Conservation (phyloP, 1,140 invertebrate genomes). For the Oncopeltus fasciatus region DNA sequence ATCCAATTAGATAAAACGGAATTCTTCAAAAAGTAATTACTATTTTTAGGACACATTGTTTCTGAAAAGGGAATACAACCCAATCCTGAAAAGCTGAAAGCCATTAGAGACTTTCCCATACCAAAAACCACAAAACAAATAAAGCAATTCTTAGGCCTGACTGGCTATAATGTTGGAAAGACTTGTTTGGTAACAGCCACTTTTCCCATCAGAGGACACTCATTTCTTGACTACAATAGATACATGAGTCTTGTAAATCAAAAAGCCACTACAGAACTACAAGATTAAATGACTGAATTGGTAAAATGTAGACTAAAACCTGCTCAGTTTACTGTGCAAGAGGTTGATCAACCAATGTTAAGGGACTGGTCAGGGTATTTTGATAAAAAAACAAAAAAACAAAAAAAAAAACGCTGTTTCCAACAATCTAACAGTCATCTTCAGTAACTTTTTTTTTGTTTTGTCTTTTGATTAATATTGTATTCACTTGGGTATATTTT, state of each 20-base stretch:
- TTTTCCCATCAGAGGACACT: background rate
- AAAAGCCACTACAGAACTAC: background rate
- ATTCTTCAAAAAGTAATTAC: too few species aligned
- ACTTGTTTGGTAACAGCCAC: background rate
- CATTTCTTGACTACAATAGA: background rate
- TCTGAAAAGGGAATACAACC: too few species aligned
- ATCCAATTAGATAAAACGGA: too few species aligned
- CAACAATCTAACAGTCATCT: too few species aligned
- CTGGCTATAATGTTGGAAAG: background rate
- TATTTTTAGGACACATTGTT: background rate
- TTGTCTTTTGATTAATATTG: too few species aligned
- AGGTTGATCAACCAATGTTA: background rate
- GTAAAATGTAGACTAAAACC: background rate
- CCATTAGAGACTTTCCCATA: too few species aligned
- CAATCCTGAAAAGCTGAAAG: too few species aligned
- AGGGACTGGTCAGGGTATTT: background rate
- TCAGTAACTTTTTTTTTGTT: too few species aligned
- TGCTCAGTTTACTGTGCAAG: background rate
- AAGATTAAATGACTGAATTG: too few species aligned
- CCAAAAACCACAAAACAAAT: too few species aligned
- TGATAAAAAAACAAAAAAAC: background rate
- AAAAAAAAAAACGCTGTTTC: background rate
- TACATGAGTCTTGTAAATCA: background rate
- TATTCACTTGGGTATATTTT: too few species aligned
- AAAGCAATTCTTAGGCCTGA: too few species aligned